These are phyloP conservation scores for Agriopis aurantiaria DNA, from an alignment of 2,888 invertebrate genomes.

Conservation along the genomic window DNA sequence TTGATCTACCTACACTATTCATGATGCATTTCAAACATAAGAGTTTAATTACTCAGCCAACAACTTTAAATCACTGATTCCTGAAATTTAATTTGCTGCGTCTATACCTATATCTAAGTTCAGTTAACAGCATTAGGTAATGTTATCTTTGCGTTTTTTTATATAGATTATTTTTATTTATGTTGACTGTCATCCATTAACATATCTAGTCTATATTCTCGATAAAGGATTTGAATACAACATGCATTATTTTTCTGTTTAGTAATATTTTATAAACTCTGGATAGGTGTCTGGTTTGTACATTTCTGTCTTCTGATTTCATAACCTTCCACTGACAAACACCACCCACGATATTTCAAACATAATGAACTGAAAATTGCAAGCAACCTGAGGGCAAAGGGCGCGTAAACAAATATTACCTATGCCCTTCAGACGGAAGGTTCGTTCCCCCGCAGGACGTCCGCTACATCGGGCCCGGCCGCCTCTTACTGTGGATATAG, in stretches of 20 bases:
- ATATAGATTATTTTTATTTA: too few relatives aligned
- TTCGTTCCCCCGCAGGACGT: slow-evolving; percentile 12
- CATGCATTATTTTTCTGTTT: background rate
- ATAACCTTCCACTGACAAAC: slow-evolving; percentile 12
- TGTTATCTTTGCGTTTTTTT: too few relatives aligned
- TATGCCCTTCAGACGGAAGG: slow-evolving; percentile 20
- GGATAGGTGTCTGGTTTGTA: background rate
- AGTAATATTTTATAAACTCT: background rate
- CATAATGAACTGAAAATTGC: slow-evolving; percentile 13
- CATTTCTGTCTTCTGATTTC: background rate
- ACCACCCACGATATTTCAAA: slow-evolving; percentile 8
- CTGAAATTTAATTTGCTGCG: too few relatives aligned
- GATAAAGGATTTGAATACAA: background rate
- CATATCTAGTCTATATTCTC: too few relatives aligned
- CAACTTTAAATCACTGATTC: too few relatives aligned
- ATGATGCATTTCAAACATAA: background rate
- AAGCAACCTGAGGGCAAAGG: slow-evolving; percentile 15
- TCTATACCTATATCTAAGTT: too few relatives aligned
- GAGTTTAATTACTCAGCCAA: too few relatives aligned
- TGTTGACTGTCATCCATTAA: too few relatives aligned
- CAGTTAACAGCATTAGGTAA: too few relatives aligned
- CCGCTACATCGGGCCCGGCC: slow-evolving; percentile 1
- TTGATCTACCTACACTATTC: background rate
- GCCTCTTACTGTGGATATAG: background rate
- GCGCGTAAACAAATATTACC: slow-evolving; percentile 22